Base-by-base conservation (phyloP, 2,113 vertebrate species). In the Oncorhynchus mykiss region DNA sequence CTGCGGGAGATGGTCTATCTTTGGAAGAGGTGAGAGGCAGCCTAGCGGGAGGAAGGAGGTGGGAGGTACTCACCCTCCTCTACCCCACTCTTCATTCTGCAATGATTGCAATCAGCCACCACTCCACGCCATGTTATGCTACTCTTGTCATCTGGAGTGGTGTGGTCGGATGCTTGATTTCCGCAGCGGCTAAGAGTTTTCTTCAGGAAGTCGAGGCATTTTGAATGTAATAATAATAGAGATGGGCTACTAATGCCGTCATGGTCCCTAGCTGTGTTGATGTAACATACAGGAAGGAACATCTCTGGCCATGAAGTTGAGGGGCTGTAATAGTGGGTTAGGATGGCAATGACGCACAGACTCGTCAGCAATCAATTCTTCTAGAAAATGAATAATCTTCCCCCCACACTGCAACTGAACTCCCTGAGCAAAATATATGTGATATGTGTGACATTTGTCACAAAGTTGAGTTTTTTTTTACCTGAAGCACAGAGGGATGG, bases 41-140 rank as follows among this genome's bases (percentile, higher is more conserved):
- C 25, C 27, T 57, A 7, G 7, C n/a, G 73, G 39, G 70, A 71
- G 39, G 67, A 27, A 39, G 34, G 34, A 70, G 24, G 66, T 71
- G 65, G 3, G 62, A 60, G 59, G 70, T 25, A 34, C 27, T 59
- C 25, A n/a, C 72, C n/a, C 71, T 31, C 4, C 66, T 67, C 24
- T 66, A 72, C 1, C 45, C 65, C 20, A 59, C n/a, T 24, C 57
- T 31, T 39, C 9, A 13, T 39, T 73, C 62, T 12, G 27, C 49
- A 22, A 22, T 80, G 78, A 80, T 80, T 75, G 78, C 78, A 80
- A 67, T 80, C 78, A 80, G 70, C 48, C 57, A 27, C 62, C 62
- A 75, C 49, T 65, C 25, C 31, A 70, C 18, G 14, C 24, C 29
- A 68, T 54, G 5, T 54, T 29, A 25, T 2, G 16, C 29, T 22